Evolutionary conservation across 2,797 vertebrate genomes (phyloP).

Genomic region (Fistularia commersonii): DNA sequence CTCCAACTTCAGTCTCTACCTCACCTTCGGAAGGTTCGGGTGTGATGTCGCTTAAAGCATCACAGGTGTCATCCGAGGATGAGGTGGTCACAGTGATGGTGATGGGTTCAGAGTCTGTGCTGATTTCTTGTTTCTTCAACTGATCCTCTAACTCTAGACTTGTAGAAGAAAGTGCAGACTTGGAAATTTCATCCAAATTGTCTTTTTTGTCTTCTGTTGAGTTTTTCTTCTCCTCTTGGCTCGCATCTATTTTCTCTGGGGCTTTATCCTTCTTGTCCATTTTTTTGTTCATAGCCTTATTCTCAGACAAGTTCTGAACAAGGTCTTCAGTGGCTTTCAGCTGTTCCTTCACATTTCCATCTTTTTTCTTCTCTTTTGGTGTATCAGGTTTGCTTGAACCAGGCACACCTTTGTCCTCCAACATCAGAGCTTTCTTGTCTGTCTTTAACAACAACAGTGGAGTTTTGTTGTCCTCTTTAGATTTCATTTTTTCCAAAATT

Average conservation of each 20-base stretch:
- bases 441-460: constrained; percentile 54
- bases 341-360: constrained; percentile 75
- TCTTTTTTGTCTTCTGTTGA: constrained; percentile 44
- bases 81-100: constrained; percentile 34
- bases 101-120: constrained; percentile 47
- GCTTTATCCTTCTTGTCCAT: constrained; percentile 77
- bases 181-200: constrained; percentile 40
- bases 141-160: constrained; percentile 30
- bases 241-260: constrained; percentile 59
- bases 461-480: constrained; percentile 79
- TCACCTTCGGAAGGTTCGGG: constrained; percentile 66
- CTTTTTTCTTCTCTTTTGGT: constrained; percentile 80
- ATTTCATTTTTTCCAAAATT: constrained; percentile 77
- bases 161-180: constrained; percentile 23
- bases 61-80: constrained; percentile 64
- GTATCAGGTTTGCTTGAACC: constrained; percentile 59
- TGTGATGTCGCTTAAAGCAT: constrained; percentile 73
- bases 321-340: constrained; percentile 75
- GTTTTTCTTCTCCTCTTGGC: constrained; percentile 48
- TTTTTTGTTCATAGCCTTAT: constrained; percentile 56
- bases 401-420: constrained; percentile 73
- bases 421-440: constrained; percentile 76
- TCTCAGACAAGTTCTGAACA: constrained; percentile 54
- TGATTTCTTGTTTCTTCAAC: constrained; percentile 36
- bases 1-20: constrained; percentile 10